phyloP scores from a whole-genome alignment of 2,113 vertebrate genomes.

The Grammomys surdaster region DNA sequence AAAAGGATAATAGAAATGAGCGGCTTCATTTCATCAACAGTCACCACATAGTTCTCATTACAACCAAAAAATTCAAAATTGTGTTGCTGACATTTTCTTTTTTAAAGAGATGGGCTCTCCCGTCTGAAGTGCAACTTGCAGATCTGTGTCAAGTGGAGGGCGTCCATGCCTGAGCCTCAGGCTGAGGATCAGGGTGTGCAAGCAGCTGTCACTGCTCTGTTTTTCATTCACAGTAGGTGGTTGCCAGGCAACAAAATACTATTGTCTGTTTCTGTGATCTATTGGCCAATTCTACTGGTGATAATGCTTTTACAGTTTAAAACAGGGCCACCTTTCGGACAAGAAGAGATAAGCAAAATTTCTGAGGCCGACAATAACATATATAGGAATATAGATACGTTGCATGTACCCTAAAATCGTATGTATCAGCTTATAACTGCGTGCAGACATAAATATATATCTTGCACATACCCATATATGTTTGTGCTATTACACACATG shows the following conservation, averaged over 20 bases:
- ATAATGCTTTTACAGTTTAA: constrained; percentile 85
- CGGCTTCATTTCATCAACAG: constrained; percentile 58
- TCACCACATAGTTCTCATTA: constrained; percentile 44
- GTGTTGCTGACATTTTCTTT: background rate
- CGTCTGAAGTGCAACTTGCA: constrained; percentile 53
- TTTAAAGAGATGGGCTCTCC: constrained; percentile 16
- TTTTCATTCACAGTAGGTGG: constrained; percentile 86
- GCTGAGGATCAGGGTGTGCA: constrained; percentile 77
- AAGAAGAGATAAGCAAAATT: constrained; percentile 73
- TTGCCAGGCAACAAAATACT: constrained; percentile 90
- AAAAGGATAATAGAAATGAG: constrained; percentile 35
- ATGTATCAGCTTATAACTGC: background rate
- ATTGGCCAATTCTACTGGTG: constrained; percentile 84
- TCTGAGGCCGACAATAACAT: constrained; percentile 52
- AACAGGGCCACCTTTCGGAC: constrained; percentile 81
- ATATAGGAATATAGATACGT: background rate
- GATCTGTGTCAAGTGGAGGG: constrained; percentile 37
- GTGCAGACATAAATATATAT: background rate
- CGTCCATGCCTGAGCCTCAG: constrained; percentile 48
- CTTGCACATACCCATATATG: background rate
- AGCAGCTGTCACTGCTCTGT: constrained; percentile 86
- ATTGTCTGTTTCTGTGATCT: constrained; percentile 88
- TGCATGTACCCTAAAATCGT: background rate
- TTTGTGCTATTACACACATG: background rate
- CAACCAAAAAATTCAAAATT: constrained; percentile 34